Percentiles rank a stretch among this genome's conserved stretches.
Conservation (phyloP, 2,797 vertebrate genomes). For the Trematomus bernacchii region DNA sequence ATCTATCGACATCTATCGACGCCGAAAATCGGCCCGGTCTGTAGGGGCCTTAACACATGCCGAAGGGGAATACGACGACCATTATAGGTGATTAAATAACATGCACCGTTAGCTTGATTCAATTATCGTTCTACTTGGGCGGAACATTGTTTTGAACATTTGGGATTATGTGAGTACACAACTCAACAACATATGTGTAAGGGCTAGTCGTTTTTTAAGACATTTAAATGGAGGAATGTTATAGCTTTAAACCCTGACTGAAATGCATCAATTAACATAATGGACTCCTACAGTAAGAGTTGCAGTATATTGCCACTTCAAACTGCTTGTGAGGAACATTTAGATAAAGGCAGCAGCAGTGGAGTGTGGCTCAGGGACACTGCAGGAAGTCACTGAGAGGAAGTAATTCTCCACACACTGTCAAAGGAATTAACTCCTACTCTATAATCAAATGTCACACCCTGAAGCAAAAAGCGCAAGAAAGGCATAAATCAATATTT, state of each 20-base stretch:
- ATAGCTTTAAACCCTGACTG: neutral
- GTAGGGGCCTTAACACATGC: too few relatives aligned
- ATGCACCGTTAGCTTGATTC: too few relatives aligned
- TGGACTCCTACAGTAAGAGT: neutral
- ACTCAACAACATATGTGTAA: too few relatives aligned
- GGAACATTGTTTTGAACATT: too few relatives aligned
- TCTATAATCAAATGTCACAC: constrained; percentile 17
- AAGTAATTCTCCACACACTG: constrained; percentile 21
- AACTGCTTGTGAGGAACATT: constrained; percentile 33
- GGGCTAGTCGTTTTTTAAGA: too few relatives aligned
- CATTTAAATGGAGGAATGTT: too few relatives aligned
- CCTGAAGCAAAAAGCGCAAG: constrained; percentile 3
- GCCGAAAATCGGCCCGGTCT: too few relatives aligned
- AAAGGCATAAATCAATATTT: neutral
- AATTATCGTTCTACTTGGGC: too few relatives aligned
- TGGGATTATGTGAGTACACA: too few relatives aligned
- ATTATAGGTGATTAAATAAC: too few relatives aligned
- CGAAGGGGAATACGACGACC: too few relatives aligned
- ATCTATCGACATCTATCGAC: too few relatives aligned
- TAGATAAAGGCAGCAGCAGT: constrained; percentile 22
- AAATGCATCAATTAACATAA: neutral
- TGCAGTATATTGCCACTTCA: neutral
- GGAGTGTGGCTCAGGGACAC: constrained; percentile 22
- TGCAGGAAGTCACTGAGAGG: constrained; percentile 35
- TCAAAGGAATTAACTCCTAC: constrained; percentile 32